A percentile compares a stretch with the other conserved stretches of the same genome.
Evolutionary conservation across 2,888 invertebrate genomes (phyloP).

Genomic region (Rotaria socialis): DNA sequence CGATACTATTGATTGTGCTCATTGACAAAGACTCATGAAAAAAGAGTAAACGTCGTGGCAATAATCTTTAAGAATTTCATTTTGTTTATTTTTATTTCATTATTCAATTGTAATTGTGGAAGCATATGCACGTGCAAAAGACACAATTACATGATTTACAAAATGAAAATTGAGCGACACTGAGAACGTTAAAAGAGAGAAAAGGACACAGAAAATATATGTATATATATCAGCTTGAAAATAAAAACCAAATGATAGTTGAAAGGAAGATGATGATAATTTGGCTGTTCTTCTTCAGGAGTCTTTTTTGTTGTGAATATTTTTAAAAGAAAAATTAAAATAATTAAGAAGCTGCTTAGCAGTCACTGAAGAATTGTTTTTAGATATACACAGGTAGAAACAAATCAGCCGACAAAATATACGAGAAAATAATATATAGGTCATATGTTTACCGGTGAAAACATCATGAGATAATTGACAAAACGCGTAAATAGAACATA

Average conservation of each 20-base stretch:
- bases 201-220: background rate
- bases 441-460: slow-evolving; percentile 1
- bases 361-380: background rate
- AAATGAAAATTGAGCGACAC: background rate
- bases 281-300: background rate
- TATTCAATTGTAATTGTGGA: background rate
- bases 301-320: background rate
- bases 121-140: background rate
- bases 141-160: background rate
- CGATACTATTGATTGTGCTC: too few species aligned
- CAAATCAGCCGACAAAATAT: background rate
- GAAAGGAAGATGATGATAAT: background rate
- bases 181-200: background rate
- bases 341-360: background rate
- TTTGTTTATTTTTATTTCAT: background rate
- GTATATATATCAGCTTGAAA: background rate
- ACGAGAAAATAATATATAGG: background rate
- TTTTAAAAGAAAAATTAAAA: background rate
- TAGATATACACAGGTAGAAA: background rate
- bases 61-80: too few species aligned
- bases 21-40: too few species aligned
- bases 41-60: too few species aligned
- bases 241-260: background rate
- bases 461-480: slow-evolving; percentile 22
- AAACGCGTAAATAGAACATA: background rate